Percentiles rank a stretch among this genome's conserved stretches.
Conservation (phyloP, 30 jellyfish, hydroid and myxozoan species). For the Pelagia noctiluca region DNA sequence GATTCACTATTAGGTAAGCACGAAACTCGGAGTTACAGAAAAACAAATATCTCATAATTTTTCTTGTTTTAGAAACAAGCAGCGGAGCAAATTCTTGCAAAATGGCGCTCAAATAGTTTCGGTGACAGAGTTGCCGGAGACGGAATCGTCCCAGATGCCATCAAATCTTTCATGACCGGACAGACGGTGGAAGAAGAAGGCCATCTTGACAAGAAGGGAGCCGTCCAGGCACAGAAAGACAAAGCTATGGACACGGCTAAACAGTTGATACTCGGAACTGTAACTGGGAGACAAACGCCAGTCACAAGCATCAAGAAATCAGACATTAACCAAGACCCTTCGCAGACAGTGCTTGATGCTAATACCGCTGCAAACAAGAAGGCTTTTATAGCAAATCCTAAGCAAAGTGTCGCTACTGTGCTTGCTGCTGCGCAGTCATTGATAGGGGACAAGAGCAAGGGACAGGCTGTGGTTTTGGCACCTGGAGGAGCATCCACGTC, state of each 20-base stretch:
- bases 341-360: neutral
- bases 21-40: too few species aligned
- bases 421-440: conserved; percentile 60
- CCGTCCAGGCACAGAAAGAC: conserved; percentile 44
- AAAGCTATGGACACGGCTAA: conserved; percentile 69
- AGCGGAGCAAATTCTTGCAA: conserved; percentile 84
- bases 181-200: conserved; percentile 67
- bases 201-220: conserved; percentile 12
- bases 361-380: conserved; percentile 30
- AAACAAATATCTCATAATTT: neutral
- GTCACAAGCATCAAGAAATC: neutral
- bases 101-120: conserved; percentile 94
- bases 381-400: conserved; percentile 42
- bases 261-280: conserved; percentile 54
- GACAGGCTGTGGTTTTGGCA: conserved; percentile 52
- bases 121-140: conserved; percentile 67
- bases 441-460: conserved; percentile 48
- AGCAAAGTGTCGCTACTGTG: conserved; percentile 55
- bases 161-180: conserved; percentile 86
- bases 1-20: too few species aligned
- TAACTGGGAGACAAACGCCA: conserved; percentile 49
- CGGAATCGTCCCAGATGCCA: conserved; percentile 81
- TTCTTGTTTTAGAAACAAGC: conserved; percentile 85
- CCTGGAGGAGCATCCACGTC: conserved; percentile 36
- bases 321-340: neutral